Conservation (phyloP, 2,797 vertebrate genomes). For the Potorous gilbertii region DNA sequence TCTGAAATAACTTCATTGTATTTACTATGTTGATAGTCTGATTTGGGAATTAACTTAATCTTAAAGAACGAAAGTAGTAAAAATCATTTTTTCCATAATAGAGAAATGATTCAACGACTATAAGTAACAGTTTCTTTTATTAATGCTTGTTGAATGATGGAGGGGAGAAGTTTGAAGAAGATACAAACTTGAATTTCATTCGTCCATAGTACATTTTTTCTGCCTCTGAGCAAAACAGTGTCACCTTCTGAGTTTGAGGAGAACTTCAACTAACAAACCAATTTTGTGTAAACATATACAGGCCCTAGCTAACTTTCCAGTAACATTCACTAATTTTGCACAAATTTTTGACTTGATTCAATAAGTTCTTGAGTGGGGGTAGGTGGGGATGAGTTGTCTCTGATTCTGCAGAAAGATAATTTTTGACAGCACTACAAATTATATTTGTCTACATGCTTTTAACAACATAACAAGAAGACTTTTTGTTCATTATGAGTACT, state of each 20-base stretch:
- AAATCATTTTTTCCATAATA: not conserved
- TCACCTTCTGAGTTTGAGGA: not conserved
- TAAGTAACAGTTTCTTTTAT: not conserved
- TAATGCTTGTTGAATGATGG: not conserved
- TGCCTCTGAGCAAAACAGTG: not conserved
- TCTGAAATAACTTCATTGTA: not conserved
- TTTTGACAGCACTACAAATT: not conserved
- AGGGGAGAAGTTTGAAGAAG: not conserved
- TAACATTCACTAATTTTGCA: not conserved
- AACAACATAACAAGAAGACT: not conserved
- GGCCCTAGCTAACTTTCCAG: not conserved
- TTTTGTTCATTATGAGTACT: not conserved
- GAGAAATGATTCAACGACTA: not conserved
- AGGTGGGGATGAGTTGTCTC: not conserved
- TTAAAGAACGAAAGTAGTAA: not conserved
- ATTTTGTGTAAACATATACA: not conserved
- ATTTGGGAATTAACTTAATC: conserved; percentile 18
- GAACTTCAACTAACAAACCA: not conserved
- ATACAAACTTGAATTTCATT: not conserved
- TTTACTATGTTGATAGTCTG: not conserved
- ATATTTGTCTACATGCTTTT: not conserved
- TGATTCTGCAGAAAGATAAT: not conserved
- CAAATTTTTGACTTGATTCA: not conserved
- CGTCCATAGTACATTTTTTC: not conserved
- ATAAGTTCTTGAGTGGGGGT: too few species aligned